Evolutionary conservation across 2,888 invertebrate genomes (phyloP).

Genomic region (Dascillus cervinus): DNA sequence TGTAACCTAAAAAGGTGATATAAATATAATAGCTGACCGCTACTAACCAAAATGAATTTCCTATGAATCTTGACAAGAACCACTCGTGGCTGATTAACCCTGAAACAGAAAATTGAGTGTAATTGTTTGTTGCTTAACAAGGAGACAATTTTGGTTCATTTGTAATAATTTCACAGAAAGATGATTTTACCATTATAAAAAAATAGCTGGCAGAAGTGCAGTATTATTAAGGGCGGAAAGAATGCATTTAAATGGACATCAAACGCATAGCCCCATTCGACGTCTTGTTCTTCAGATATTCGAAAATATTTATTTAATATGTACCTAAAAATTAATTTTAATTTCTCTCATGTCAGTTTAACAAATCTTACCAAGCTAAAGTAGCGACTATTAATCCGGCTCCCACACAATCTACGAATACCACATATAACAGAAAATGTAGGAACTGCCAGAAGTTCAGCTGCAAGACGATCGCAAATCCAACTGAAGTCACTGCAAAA

Average conservation of each 20-base stretch:
- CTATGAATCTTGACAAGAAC: constrained; percentile 75
- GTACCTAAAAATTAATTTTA: constrained; percentile 52
- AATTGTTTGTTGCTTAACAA: no score
- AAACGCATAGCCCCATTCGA: constrained; percentile 98
- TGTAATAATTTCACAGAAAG: not conserved
- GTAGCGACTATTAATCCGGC: constrained; percentile 82
- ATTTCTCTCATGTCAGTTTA: constrained; percentile 1
- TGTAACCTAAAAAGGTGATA: constrained; percentile 95
- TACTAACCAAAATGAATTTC: constrained; percentile 90
- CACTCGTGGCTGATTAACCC: constrained; percentile 69
- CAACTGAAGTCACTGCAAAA: constrained; percentile 75
- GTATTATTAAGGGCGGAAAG: constrained; percentile 89
- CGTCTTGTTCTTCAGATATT: constrained; percentile 64
- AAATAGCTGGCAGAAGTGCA: constrained; percentile 88
- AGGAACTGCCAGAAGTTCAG: constrained; percentile 63
- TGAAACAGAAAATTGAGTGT: constrained; percentile 41
- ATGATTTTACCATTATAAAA: constrained; percentile 65
- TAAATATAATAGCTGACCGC: constrained; percentile 90
- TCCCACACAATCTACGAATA: constrained; percentile 91
- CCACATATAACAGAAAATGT: constrained; percentile 82
- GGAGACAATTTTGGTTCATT: no score
- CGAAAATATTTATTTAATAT: constrained; percentile 72
- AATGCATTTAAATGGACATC: constrained; percentile 98
- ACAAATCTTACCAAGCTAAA: constrained; percentile 70
- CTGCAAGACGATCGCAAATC: constrained; percentile 72